Percentiles rank a stretch among this genome's conserved stretches.
phyloP scores from a whole-genome alignment of 1,140 invertebrate species.

The Drosophila nikananu region DNA sequence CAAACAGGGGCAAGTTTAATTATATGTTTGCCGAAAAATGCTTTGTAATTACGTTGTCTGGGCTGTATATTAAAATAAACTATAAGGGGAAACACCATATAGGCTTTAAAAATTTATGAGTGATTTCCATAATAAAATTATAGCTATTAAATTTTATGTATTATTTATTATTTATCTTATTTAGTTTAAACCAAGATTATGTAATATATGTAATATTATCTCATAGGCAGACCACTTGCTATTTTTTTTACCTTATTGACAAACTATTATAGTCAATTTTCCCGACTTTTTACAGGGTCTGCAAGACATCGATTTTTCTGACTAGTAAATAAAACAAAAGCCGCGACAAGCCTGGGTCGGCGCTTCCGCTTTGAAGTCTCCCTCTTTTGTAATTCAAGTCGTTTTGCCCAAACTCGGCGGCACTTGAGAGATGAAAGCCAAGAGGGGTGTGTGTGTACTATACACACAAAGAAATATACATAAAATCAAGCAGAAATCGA shows the following conservation, averaged over 20 bases:
- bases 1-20: slow-evolving; percentile 21
- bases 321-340: slow-evolving; percentile 29
- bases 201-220: too few species aligned
- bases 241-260: not conserved
- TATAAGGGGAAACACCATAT: not conserved
- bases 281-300: not conserved
- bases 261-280: slow-evolving; percentile 4
- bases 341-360: slow-evolving; percentile 20
- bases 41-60: slow-evolving; percentile 28
- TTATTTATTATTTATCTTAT: not conserved
- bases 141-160: too few species aligned
- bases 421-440: slow-evolving; percentile 41
- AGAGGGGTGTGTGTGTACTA: slow-evolving; percentile 5
- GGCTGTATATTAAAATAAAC: not conserved
- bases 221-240: too few species aligned
- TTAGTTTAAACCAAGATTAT: too few species aligned
- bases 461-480: slow-evolving; percentile 8
- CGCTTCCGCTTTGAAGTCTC: slow-evolving; percentile 37
- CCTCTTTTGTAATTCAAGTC: slow-evolving; percentile 49
- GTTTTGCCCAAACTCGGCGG: slow-evolving; percentile 40
- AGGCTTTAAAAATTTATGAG: not conserved
- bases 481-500: not conserved
- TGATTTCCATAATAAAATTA: not conserved
- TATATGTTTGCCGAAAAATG: slow-evolving; percentile 31
- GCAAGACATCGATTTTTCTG: slow-evolving; percentile 36